Conservation (phyloP, 2,113 vertebrate species). For the Rhynchomys soricoides region DNA sequence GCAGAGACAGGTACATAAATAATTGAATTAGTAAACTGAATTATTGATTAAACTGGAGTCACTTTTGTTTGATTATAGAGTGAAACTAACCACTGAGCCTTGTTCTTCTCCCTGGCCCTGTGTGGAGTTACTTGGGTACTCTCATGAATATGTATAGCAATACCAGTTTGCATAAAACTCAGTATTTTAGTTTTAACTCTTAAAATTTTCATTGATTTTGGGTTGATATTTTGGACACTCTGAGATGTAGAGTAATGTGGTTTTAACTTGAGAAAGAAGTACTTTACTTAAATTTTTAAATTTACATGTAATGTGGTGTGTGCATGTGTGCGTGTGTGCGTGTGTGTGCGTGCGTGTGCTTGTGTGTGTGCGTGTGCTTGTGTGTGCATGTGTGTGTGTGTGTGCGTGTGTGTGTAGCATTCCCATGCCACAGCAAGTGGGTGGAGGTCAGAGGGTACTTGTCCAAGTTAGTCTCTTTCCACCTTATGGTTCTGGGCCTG, state of each 20-base stretch:
- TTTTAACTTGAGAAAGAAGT: constrained; percentile 9
- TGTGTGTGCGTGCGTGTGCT: not conserved
- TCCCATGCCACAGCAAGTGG: not conserved
- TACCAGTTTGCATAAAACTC: constrained; percentile 1
- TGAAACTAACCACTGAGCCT: constrained; percentile 19
- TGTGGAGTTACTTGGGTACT: not conserved
- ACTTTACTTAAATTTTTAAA: not conserved
- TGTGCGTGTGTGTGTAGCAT: not conserved
- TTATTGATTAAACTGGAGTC: constrained; percentile 40
- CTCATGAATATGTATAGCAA: not conserved
- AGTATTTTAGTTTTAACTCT: constrained; percentile 32
- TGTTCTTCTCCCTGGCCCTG: not conserved
- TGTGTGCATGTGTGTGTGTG: not conserved
- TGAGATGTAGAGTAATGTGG: not conserved
- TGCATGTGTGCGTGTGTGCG: no score
- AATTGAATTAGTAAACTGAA: constrained; percentile 21
- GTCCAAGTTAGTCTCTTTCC: not conserved
- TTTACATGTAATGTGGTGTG: not conserved
- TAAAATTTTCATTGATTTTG: constrained; percentile 41
- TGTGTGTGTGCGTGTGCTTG: not conserved
- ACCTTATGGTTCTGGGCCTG: not conserved
- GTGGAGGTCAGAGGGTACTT: not conserved
- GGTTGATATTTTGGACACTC: not conserved
- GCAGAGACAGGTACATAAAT: not conserved
- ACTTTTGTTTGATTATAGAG: constrained; percentile 50